phyloP scores from a whole-genome alignment of 1,140 invertebrate genomes.

The Monochamus saltuarius region DNA sequence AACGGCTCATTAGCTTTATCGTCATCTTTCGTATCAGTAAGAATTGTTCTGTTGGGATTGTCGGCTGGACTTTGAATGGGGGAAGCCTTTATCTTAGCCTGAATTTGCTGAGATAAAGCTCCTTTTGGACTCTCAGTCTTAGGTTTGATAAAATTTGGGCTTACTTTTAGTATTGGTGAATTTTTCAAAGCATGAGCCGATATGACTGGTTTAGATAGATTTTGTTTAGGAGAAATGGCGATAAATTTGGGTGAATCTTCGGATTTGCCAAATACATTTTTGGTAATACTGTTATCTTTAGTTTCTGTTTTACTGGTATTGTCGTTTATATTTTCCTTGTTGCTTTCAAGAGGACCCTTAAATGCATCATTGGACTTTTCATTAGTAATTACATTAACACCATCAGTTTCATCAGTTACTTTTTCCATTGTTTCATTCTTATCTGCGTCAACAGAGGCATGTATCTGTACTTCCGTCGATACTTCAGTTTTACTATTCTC shows the following conservation, averaged over 20 bases:
- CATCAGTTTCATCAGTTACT: too few species aligned
- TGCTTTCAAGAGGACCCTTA: not conserved
- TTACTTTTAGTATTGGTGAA: slow-evolving; percentile 40
- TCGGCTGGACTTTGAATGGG: slow-evolving; percentile 27
- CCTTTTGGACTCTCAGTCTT: slow-evolving; percentile 46
- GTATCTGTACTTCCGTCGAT: slow-evolving; percentile 37
- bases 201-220: slow-evolving; percentile 20
- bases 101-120: slow-evolving; percentile 46
- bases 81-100: slow-evolving; percentile 43
- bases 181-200: slow-evolving; percentile 37
- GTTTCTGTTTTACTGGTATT: not conserved
- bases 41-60: slow-evolving; percentile 14
- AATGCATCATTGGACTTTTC: not conserved
- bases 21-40: slow-evolving; percentile 12
- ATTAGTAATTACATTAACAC: too few species aligned
- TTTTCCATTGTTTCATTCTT: not conserved
- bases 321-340: slow-evolving; percentile 1
- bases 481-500: slow-evolving; percentile 26
- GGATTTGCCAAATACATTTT: slow-evolving; percentile 19
- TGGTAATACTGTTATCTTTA: not conserved
- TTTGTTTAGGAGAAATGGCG: slow-evolving; percentile 28
- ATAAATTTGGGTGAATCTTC: slow-evolving; percentile 28
- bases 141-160: slow-evolving; percentile 43
- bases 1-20: slow-evolving; percentile 22
- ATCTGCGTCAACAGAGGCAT: slow-evolving; percentile 19